phyloP scores from a whole-genome alignment of 2,113 vertebrate species.

The Otolemur garnettii region DNA sequence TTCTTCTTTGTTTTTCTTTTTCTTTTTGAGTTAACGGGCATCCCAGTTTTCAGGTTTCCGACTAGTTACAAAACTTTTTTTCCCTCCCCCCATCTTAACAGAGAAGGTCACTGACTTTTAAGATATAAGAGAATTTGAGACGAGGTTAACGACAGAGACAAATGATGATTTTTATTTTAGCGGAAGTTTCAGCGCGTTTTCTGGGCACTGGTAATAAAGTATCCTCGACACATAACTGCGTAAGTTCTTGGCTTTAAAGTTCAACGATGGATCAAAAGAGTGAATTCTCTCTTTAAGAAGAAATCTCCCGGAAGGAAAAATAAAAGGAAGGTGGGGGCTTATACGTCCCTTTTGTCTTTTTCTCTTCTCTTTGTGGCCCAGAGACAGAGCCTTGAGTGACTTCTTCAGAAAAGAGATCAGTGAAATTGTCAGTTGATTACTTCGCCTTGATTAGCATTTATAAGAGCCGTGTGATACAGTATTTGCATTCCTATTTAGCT shows the following conservation, averaged over 20 bases:
- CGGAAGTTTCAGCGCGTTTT: constrained; percentile 86
- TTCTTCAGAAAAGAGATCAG: constrained; percentile 94
- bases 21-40: constrained; percentile 72
- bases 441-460: constrained; percentile 99
- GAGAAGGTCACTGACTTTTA: constrained; percentile 88
- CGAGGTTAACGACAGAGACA: constrained; percentile 90
- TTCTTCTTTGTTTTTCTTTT: constrained; percentile 31
- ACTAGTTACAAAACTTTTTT: constrained; percentile 85
- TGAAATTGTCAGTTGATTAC: constrained; percentile 99
- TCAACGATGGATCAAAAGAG: constrained; percentile 88
- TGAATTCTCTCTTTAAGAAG: constrained; percentile 86
- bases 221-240: constrained; percentile 87
- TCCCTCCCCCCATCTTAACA: constrained; percentile 66
- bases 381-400: constrained; percentile 93
- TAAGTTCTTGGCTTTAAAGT: constrained; percentile 90
- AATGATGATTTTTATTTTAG: constrained; percentile 92
- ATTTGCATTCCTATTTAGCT: constrained; percentile 99
- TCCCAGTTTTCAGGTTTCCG: constrained; percentile 85
- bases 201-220: constrained; percentile 87
- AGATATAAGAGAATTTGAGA: constrained; percentile 90
- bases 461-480: constrained; percentile 98
- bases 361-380: constrained; percentile 89
- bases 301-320: constrained; percentile 88
- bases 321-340: constrained; percentile 79
- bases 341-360: constrained; percentile 88